Base-by-base conservation (phyloP, 2,888 invertebrate species). In the Molanna angustata region DNA sequence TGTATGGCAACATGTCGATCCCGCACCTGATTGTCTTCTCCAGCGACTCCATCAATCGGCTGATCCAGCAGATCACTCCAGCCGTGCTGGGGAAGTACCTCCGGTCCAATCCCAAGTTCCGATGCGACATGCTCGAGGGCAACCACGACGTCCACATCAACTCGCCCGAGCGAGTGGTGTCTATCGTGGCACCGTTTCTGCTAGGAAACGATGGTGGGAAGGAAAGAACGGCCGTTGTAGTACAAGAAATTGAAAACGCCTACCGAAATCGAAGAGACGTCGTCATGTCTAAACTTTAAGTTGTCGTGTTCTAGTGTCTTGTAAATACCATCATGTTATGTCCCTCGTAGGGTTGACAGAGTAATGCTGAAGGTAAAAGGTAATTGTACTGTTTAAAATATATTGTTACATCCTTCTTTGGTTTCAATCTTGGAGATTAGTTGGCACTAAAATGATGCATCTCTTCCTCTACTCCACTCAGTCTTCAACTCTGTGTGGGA, bases 81-180 rank as follows among this genome's bases (percentile, higher is more conserved):
- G 16, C 44, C 14, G 17, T 53, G 6, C 3, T 58, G 17, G 43
- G 49, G 13, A 39, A 32, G 3, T 40, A 48, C 17, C 14, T 47
- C 13, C 14, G 33, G 4, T 44, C 39, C n/a, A 58, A 58, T 21
- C 55, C 58, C 6, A 7, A 48, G 20, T 56, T 56, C 14, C 33
- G 69, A 11, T 65, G 69, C 56, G 49, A 64, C 60, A 1, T 69
- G 1, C 75, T 83, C 0, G 66, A 72, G 0, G 85, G 84, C 0
- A 69, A 72, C 32, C 85, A 85, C 58, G 83, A 85, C 61, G 77
- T 83, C 0, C 85, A 85, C 64, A 75, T 79, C 35, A 79, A 76
- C 4, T 63, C 75, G 58, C 83, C 85, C 0, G 78, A 80, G 55
- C 63, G 65, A 6, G 68, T 84, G 2, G 72, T 72, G 0, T 60